Evolutionary conservation across 1,140 invertebrate genomes (phyloP).

Genomic region (Pachypsylla venusta): DNA sequence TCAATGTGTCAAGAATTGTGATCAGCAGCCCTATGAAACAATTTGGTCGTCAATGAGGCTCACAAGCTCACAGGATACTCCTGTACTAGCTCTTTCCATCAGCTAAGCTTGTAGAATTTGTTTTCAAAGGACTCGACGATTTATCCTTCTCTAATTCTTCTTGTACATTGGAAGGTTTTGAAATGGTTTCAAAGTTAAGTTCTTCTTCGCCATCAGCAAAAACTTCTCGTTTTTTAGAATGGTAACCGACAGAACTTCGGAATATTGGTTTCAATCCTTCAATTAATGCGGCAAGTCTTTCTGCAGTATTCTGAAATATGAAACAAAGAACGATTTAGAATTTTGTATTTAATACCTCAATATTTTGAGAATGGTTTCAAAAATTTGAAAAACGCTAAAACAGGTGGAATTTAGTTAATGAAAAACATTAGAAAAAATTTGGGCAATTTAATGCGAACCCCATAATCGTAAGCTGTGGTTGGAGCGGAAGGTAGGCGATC

Average conservation of each 20-base stretch:
- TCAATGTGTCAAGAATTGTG: too few species aligned
- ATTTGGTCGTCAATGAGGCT: too few species aligned
- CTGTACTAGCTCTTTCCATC: background rate
- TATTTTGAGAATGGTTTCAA: too few species aligned
- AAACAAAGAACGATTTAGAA: background rate
- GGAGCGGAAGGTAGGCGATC: too few species aligned
- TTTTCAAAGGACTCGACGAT: background rate
- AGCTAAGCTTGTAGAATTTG: background rate
- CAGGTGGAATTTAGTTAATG: too few species aligned
- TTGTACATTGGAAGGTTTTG: too few species aligned
- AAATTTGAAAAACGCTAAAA: too few species aligned
- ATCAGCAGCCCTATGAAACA: too few species aligned
- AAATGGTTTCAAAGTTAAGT: background rate
- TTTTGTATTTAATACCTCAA: background rate
- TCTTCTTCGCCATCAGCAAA: background rate
- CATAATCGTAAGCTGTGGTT: too few species aligned
- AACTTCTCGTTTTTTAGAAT: slow-evolving; percentile 1
- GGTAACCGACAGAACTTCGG: background rate
- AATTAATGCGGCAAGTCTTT: background rate
- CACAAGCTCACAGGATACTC: too few species aligned
- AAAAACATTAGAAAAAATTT: too few species aligned
- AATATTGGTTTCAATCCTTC: background rate
- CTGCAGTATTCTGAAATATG: background rate
- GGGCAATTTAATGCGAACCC: too few species aligned
- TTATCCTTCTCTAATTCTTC: background rate